Conservation (phyloP, 2,888 invertebrate genomes). For the Hedychridium roseum region DNA sequence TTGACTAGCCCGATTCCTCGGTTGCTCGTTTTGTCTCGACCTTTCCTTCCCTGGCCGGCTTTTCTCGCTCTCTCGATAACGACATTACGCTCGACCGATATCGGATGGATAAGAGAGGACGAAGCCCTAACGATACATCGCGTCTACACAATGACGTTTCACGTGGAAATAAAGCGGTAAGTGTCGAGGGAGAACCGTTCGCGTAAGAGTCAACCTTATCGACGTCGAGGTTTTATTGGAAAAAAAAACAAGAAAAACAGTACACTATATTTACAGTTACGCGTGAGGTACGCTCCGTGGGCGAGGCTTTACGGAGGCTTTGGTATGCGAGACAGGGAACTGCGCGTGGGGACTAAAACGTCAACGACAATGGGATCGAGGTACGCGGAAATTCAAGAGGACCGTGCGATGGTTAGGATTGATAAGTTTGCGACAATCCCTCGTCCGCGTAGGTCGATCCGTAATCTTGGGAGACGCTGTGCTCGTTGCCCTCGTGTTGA, state of each 20-base stretch:
- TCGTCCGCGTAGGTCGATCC: conserved; percentile 8
- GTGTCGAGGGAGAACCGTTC: too few species aligned
- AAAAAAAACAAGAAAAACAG: too few species aligned
- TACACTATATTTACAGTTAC: conserved; percentile 13
- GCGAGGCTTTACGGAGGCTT: too few species aligned
- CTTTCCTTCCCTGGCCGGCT: conserved; percentile 12
- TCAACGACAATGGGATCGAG: conserved; percentile 15
- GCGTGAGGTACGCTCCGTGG: too few species aligned
- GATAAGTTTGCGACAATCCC: too few species aligned
- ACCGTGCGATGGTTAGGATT: conserved; percentile 8
- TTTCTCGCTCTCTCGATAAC: conserved; percentile 29
- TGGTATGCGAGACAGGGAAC: conserved; percentile 14
- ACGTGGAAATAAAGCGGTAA: too few species aligned
- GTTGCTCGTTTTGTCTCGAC: conserved; percentile 12
- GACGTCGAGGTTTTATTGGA: too few species aligned
- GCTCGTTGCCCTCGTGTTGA: conserved; percentile 17
- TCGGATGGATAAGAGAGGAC: conserved; percentile 28
- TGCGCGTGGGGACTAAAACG: not conserved
- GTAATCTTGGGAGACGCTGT: conserved; percentile 20
- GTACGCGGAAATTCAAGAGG: not conserved
- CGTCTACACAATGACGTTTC: too few species aligned
- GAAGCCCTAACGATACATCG: conserved; percentile 28
- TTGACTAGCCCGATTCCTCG: conserved; percentile 13
- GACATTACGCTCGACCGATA: conserved; percentile 24
- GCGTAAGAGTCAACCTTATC: too few species aligned